Evolutionary conservation across 2,888 invertebrate genomes (phyloP).

Genomic region (Odontothrips loti): DNA sequence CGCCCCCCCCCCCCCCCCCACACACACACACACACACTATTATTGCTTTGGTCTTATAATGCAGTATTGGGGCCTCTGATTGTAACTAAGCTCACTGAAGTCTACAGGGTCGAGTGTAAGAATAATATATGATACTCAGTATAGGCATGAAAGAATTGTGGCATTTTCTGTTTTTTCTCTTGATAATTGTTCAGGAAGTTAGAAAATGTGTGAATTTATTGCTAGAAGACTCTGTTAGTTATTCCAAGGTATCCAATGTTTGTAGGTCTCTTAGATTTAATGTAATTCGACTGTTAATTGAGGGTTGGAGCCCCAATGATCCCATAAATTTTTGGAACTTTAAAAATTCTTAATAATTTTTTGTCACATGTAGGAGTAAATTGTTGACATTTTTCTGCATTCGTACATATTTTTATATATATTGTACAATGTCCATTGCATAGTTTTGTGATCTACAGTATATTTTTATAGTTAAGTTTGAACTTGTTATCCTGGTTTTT

Average conservation of each 20-base stretch:
- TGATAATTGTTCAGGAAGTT: no score
- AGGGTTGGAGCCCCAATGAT: no score
- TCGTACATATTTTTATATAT: conserved; percentile 18
- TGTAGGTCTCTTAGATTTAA: neutral
- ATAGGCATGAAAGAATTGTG: no score
- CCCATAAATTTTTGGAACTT: no score
- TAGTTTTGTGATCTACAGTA: conserved; percentile 25
- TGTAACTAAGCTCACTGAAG: neutral
- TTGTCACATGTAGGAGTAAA: neutral
- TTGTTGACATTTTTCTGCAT: neutral
- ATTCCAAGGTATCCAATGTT: neutral
- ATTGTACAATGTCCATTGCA: neutral
- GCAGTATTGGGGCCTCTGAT: no score
- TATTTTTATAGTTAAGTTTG: conserved; percentile 9
- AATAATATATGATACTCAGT: no score
- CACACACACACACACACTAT: no score
- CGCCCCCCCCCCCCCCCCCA: no score
- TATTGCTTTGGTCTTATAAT: neutral
- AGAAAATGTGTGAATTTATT: neutral
- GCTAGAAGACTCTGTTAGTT: neutral
- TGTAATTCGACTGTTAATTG: neutral
- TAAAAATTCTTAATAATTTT: neutral
- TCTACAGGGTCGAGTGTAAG: neutral
- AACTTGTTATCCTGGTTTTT: conserved; percentile 18
- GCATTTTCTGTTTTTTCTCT: no score